Evolutionary conservation across 2,888 invertebrate genomes (phyloP).

Genomic region (Phalangium opilio): DNA sequence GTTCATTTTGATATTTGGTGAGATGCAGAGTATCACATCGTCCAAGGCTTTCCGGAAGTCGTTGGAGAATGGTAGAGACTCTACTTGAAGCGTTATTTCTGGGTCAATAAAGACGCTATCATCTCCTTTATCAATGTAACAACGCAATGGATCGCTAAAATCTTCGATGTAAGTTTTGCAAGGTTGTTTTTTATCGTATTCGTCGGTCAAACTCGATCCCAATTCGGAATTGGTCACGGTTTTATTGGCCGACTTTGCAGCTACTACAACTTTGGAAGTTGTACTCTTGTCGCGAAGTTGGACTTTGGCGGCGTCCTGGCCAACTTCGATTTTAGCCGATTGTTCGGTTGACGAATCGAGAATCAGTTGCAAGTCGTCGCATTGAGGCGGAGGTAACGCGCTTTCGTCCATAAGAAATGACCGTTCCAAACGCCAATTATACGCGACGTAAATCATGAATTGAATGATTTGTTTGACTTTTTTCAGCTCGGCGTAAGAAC

Average conservation of each 20-base stretch:
- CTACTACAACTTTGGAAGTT: slow-evolving; percentile 1
- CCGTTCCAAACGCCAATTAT: slow-evolving; percentile 83
- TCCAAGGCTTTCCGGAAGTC: slow-evolving; percentile 57
- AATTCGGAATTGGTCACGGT: slow-evolving; percentile 8
- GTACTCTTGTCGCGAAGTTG: neutral
- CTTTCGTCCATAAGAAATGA: slow-evolving; percentile 79
- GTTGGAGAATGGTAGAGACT: slow-evolving; percentile 37
- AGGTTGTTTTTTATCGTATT: slow-evolving; percentile 14
- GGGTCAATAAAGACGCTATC: slow-evolving; percentile 15
- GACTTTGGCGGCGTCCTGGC: neutral
- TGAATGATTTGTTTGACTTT: slow-evolving; percentile 61
- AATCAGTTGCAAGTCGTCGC: slow-evolving; percentile 18
- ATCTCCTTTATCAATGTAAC: slow-evolving; percentile 37
- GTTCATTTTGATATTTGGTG: slow-evolving; percentile 68
- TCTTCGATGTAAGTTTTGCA: slow-evolving; percentile 45
- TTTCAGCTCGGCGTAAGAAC: slow-evolving; percentile 51
- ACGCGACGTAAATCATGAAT: slow-evolving; percentile 64
- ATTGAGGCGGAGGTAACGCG: slow-evolving; percentile 46
- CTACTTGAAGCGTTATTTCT: slow-evolving; percentile 15
- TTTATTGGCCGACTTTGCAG: neutral
- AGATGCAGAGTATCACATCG: slow-evolving; percentile 58
- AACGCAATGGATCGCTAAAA: slow-evolving; percentile 65
- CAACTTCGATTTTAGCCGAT: neutral
- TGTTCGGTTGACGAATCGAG: slow-evolving; percentile 8
- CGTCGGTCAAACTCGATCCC: neutral